phyloP scores from a whole-genome alignment of 1,140 invertebrate genomes.

The Aplysia californica region DNA sequence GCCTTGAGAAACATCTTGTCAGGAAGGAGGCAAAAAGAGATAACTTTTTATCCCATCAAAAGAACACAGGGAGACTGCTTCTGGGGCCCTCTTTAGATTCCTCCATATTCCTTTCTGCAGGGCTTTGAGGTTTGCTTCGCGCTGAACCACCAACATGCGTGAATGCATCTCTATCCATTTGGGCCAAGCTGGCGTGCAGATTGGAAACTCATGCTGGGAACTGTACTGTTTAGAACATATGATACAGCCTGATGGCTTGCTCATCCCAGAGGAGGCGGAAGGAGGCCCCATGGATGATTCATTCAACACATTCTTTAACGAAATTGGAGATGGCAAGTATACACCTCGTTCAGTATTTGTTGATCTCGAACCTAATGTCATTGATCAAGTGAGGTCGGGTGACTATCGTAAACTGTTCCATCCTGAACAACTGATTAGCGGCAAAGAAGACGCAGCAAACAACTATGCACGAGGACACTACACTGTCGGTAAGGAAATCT shows the following conservation, averaged over 20 bases:
- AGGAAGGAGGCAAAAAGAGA: no score
- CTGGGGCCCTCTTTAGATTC: neutral
- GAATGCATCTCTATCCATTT: slow-evolving; percentile 90
- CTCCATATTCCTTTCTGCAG: neutral
- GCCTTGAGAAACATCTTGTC: no score
- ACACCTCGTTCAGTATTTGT: slow-evolving; percentile 86
- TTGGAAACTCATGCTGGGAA: slow-evolving; percentile 85
- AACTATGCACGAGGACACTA: slow-evolving; percentile 57
- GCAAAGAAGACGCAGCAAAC: slow-evolving; percentile 80
- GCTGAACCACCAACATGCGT: slow-evolving; percentile 38
- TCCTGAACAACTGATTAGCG: slow-evolving; percentile 84
- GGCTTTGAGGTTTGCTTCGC: slow-evolving; percentile 16
- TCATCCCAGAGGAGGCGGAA: slow-evolving; percentile 57
- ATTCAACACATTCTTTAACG: slow-evolving; percentile 90
- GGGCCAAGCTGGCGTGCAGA: slow-evolving; percentile 87
- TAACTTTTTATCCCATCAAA: no score
- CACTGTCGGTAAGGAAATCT: slow-evolving; percentile 67
- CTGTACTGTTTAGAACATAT: slow-evolving; percentile 90
- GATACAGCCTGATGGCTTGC: slow-evolving; percentile 88
- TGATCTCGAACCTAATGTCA: slow-evolving; percentile 75
- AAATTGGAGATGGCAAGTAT: slow-evolving; percentile 78
- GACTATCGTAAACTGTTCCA: slow-evolving; percentile 75
- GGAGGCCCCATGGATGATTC: slow-evolving; percentile 78
- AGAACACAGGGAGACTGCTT: neutral
- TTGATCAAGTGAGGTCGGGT: slow-evolving; percentile 67